phyloP scores from a whole-genome alignment of 2,888 invertebrate species.

The Aspidiotus destructor region DNA sequence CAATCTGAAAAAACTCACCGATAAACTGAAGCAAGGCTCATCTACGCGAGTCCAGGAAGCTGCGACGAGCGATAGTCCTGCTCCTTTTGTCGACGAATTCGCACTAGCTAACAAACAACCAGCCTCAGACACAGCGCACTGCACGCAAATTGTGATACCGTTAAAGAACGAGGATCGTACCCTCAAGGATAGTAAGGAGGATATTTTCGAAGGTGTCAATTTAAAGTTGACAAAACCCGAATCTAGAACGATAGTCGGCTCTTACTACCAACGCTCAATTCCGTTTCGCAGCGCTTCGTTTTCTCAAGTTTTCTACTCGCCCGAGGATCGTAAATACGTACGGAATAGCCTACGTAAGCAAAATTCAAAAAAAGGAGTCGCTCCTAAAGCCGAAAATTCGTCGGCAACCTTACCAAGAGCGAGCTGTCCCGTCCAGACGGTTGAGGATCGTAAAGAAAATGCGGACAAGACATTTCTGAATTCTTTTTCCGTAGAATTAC shows the following conservation, averaged over 20 bases:
- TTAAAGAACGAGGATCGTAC: constrained; percentile 35
- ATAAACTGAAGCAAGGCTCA: constrained; percentile 52
- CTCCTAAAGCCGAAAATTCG: constrained; percentile 3
- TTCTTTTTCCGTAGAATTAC: not conserved
- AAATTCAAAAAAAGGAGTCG: constrained; percentile 16
- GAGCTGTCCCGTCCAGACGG: constrained; percentile 4
- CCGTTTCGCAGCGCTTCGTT: constrained; percentile 78
- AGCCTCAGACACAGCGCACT: constrained; percentile 42
- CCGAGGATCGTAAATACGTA: constrained; percentile 53
- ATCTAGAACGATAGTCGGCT: constrained; percentile 51
- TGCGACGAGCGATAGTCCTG: not conserved
- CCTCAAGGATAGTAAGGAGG: constrained; percentile 36
- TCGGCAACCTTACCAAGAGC: constrained; percentile 18
- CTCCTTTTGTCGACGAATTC: not conserved
- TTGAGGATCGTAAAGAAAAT: constrained; percentile 2
- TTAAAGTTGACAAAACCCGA: constrained; percentile 51
- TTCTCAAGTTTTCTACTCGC: constrained; percentile 69
- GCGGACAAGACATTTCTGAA: not conserved
- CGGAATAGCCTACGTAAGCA: constrained; percentile 38
- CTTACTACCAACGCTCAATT: constrained; percentile 55
- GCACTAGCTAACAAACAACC: constrained; percentile 37
- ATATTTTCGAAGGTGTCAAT: constrained; percentile 44
- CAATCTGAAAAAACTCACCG: constrained; percentile 63
- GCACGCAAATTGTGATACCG: constrained; percentile 15
- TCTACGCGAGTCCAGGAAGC: constrained; percentile 18